Conservation (phyloP, 2,113 vertebrate genomes). For the Phainopepla nitens region DNA sequence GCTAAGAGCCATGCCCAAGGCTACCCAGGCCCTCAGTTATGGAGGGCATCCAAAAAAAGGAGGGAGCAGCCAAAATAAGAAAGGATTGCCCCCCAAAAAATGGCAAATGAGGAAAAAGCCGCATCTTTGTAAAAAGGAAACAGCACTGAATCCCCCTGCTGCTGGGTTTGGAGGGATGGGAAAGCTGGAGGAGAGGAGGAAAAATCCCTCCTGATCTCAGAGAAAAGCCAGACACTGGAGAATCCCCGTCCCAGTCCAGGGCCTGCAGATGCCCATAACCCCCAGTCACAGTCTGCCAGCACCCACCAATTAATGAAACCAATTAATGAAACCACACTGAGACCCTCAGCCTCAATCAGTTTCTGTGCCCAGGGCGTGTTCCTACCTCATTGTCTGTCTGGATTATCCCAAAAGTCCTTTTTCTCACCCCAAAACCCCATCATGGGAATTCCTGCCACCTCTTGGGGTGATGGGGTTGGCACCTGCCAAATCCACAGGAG, state of each 20-base stretch:
- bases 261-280: background rate
- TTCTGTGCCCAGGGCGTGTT: background rate
- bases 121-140: background rate
- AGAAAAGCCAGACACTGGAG: background rate
- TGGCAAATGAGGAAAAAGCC: rapidly evolving
- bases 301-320: background rate
- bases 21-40: rapidly evolving
- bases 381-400: rapidly evolving
- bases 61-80: rapidly evolving
- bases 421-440: background rate
- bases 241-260: background rate
- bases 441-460: background rate
- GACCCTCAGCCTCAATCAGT: background rate
- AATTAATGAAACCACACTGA: background rate
- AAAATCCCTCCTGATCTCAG: background rate
- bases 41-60: background rate
- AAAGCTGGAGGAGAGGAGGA: background rate
- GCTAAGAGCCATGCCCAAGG: background rate
- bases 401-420: background rate
- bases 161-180: background rate
- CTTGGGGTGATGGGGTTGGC: background rate
- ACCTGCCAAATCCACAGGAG: background rate
- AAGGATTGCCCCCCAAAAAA: rapidly evolving
- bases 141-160: rapidly evolving
- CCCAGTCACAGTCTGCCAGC: rapidly evolving